These are phyloP conservation scores for Myxocyprinus asiaticus DNA, from an alignment of 2,113 vertebrate species.

Conservation along the genomic window DNA sequence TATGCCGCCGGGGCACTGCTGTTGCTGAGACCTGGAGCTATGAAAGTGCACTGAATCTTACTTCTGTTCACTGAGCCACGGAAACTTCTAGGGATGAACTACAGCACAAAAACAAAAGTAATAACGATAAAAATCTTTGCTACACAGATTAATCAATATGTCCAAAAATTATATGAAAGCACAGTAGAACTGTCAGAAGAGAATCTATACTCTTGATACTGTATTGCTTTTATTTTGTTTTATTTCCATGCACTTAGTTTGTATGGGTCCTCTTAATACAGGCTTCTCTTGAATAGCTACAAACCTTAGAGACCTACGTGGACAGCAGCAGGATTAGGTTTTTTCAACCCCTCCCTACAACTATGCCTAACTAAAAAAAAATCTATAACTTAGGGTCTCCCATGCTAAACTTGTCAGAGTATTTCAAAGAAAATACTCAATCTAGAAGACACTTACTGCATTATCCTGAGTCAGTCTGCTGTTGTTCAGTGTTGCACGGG, in stretches of 20 bases:
- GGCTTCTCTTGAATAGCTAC: not conserved
- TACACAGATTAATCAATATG: no score
- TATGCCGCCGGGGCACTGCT: rapidly evolving
- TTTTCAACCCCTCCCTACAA: no score
- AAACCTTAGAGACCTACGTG: not conserved
- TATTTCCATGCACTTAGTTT: no score
- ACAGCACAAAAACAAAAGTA: not conserved
- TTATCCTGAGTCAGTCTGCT: rapidly evolving
- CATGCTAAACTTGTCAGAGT: no score
- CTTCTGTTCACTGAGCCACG: not conserved
- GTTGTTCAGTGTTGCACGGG: not conserved
- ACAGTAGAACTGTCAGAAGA: not conserved
- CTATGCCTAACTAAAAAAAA: no score
- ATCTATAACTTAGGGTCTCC: no score
- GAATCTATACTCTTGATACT: no score
- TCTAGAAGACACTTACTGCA: slow-evolving; percentile 40
- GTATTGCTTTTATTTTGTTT: no score
- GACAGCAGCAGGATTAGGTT: not conserved
- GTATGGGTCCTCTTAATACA: no score
- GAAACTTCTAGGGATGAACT: slow-evolving; percentile 48
- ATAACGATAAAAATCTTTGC: no score
- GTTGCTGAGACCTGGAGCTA: not conserved
- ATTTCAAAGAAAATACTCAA: no score
- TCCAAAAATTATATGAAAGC: no score
- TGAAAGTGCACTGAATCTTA: slow-evolving; percentile 57